phyloP scores from a whole-genome alignment of 2,888 invertebrate species.

The Charanyca ferruginea region DNA sequence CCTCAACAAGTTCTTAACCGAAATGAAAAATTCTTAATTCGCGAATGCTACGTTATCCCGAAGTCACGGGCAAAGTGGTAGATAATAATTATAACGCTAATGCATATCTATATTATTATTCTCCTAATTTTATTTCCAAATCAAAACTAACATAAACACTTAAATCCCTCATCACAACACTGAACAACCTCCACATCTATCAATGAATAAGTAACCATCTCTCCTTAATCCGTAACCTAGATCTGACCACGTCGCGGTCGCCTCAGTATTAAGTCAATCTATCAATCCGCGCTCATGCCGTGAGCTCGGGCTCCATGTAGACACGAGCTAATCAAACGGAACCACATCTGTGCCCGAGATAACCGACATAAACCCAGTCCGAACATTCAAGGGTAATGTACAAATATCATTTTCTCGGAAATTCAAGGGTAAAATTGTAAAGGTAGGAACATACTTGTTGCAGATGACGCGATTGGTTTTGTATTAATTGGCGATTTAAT shows the following conservation, averaged over 20 bases:
- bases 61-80: too few relatives aligned
- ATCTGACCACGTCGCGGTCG: neutral
- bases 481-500: neutral
- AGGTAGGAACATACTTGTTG: constrained; percentile 7
- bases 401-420: constrained; percentile 40
- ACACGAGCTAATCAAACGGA: constrained; percentile 36
- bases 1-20: too few relatives aligned
- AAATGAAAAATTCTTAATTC: too few relatives aligned
- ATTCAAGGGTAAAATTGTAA: constrained; percentile 13
- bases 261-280: neutral
- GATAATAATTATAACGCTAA: too few relatives aligned
- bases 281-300: constrained; percentile 11
- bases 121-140: neutral
- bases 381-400: constrained; percentile 25
- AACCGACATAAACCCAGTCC: constrained; percentile 2
- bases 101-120: too few relatives aligned
- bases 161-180: neutral
- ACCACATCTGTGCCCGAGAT: constrained; percentile 22
- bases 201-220: neutral
- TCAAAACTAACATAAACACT: neutral
- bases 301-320: constrained; percentile 9
- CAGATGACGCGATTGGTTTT: neutral
- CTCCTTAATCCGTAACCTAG: constrained; percentile 9
- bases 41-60: too few relatives aligned
- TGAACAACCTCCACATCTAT: neutral